A percentile compares a stretch with the other conserved stretches of the same genome.
phyloP scores from a whole-genome alignment of 2,888 invertebrate species.

The Megaustenia siamemsis region DNA sequence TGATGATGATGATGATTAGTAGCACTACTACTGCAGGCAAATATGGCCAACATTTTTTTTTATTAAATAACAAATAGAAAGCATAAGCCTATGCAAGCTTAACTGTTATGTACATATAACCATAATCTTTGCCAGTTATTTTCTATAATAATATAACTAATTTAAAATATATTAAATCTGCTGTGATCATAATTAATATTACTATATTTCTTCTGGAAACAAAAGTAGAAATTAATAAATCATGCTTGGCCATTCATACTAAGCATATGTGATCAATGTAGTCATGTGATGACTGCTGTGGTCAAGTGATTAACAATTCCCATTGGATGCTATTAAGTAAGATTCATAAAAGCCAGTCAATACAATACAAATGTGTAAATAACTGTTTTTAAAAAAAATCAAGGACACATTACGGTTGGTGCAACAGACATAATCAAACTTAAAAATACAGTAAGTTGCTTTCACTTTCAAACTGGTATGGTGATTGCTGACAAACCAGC shows the following conservation, averaged over 20 bases:
- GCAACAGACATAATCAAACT: conserved; percentile 38
- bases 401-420: not conserved
- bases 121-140: not conserved
- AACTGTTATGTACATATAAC: not conserved
- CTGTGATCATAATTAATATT: not conserved
- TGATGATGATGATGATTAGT: no score
- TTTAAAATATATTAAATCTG: not conserved
- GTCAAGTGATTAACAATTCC: no score
- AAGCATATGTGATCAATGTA: not conserved
- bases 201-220: not conserved
- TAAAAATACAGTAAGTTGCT: conserved; percentile 47
- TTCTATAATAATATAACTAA: not conserved
- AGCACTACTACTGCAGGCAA: no score
- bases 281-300: no score
- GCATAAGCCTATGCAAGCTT: not conserved
- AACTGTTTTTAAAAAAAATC: not conserved
- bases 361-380: conserved; percentile 2
- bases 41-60: no score
- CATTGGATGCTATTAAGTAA: not conserved
- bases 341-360: not conserved
- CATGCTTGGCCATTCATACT: conserved; percentile 1
- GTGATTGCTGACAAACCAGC: not conserved
- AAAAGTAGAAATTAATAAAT: not conserved
- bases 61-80: no score
- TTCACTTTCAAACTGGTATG: not conserved